These are phyloP conservation scores for Gari tellinella DNA, from an alignment of 2,888 invertebrate genomes.

Conservation along the genomic window DNA sequence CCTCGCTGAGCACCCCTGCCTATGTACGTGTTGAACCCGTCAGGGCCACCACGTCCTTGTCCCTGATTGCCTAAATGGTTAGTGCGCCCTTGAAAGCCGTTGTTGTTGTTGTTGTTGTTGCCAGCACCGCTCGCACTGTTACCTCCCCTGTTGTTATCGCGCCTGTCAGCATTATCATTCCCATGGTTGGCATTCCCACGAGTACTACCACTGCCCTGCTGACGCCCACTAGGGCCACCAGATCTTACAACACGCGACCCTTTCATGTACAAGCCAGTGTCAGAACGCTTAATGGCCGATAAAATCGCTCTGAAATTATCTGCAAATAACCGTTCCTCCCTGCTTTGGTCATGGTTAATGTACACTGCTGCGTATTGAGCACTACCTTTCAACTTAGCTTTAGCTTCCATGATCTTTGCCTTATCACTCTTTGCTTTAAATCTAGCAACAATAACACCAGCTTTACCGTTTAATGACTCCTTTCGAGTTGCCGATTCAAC, in stretches of 20 bases:
- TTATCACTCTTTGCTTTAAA: not conserved
- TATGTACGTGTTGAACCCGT: too few species aligned
- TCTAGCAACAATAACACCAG: not conserved
- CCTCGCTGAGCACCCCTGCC: too few species aligned
- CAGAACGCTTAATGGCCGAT: slow-evolving; percentile 1
- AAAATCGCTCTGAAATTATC: slow-evolving; percentile 6
- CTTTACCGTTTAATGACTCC: not conserved
- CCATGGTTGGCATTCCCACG: too few species aligned
- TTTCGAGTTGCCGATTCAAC: not conserved
- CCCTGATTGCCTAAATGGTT: too few species aligned
- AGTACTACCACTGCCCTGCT: too few species aligned
- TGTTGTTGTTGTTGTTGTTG: too few species aligned
- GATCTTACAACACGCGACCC: slow-evolving; percentile 5
- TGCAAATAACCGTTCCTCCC: not conserved
- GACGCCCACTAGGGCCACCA: too few species aligned
- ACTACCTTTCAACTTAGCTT: not conserved
- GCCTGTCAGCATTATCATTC: too few species aligned
- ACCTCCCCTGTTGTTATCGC: too few species aligned
- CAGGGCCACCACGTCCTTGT: too few species aligned
- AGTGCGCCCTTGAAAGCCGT: too few species aligned
- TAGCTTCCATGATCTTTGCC: not conserved
- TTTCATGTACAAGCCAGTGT: not conserved
- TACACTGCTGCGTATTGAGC: not conserved
- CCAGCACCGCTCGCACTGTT: too few species aligned
- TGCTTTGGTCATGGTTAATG: not conserved